A percentile compares a stretch with the other conserved stretches of the same genome.
These are phyloP conservation scores for Ceyx erithaca DNA, from an alignment of 2,797 vertebrate species.

Conservation along the genomic window DNA sequence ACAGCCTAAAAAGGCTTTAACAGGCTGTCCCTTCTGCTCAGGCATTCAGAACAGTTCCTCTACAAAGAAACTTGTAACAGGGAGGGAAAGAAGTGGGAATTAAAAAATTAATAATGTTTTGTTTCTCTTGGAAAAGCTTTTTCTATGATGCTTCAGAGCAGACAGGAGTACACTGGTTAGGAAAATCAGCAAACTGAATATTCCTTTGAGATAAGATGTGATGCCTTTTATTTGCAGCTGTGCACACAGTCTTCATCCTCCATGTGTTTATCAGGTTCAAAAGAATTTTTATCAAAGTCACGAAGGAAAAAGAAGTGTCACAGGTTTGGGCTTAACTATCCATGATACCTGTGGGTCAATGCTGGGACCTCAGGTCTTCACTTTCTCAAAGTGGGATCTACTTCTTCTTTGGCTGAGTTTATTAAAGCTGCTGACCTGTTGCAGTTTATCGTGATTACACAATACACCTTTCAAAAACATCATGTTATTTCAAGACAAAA, in stretches of 20 bases:
- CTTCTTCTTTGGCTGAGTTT: background rate
- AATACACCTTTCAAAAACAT: background rate
- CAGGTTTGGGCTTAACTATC: background rate
- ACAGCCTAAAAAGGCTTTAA: background rate
- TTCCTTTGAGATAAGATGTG: background rate
- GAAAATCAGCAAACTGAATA: background rate
- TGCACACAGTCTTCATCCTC: background rate
- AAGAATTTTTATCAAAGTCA: background rate
- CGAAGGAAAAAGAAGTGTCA: background rate
- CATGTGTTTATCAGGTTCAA: background rate
- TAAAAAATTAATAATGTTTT: background rate
- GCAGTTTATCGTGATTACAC: background rate
- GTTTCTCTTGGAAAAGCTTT: background rate
- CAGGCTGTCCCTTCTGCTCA: background rate
- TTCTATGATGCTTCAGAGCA: slow-evolving; percentile 2
- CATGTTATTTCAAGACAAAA: background rate
- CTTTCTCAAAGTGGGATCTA: background rate
- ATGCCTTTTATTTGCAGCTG: slow-evolving; percentile 8
- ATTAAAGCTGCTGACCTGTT: background rate
- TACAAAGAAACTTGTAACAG: background rate
- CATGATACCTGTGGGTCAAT: background rate
- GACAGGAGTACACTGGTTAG: background rate
- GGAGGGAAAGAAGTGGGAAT: background rate
- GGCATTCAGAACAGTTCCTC: background rate
- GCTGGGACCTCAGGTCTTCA: background rate